Evolutionary conservation across 2,797 vertebrate genomes (phyloP).

Genomic region (Lemur catta): DNA sequence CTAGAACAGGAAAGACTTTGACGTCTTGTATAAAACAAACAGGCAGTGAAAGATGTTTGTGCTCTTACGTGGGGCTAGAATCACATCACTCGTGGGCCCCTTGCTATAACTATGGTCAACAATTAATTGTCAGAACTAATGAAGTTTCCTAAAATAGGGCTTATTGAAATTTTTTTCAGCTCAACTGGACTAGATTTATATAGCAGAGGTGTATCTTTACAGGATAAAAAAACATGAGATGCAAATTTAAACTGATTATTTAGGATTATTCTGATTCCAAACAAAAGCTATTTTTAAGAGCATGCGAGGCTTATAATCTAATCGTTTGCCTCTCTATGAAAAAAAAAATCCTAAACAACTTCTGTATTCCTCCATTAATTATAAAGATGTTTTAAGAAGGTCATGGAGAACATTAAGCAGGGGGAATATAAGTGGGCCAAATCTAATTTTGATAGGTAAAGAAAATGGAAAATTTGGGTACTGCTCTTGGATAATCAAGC

Average conservation of each 20-base stretch:
- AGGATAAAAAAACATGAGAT: background rate
- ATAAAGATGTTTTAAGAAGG: background rate
- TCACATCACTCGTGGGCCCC: background rate
- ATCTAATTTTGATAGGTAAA: background rate
- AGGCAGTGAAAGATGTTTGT: background rate
- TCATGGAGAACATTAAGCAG: background rate
- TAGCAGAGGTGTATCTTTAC: background rate
- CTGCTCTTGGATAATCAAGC: background rate
- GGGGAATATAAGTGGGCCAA: background rate
- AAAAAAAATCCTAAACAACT: background rate
- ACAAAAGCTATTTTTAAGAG: background rate
- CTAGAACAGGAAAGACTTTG: background rate
- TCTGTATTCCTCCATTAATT: background rate
- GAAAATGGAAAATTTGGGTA: background rate
- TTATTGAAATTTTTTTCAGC: background rate
- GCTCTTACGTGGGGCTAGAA: background rate
- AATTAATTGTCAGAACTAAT: background rate
- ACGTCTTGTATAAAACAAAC: background rate
- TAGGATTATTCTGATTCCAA: background rate
- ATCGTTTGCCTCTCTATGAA: background rate
- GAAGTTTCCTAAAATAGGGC: background rate
- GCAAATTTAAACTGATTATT: background rate
- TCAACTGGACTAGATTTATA: background rate
- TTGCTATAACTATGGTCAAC: background rate
- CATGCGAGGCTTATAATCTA: background rate